Percentiles rank a stretch among this genome's conserved stretches.
These are phyloP conservation scores for Lasius platythorax DNA, from an alignment of 2,888 invertebrate genomes.

Conservation along the genomic window DNA sequence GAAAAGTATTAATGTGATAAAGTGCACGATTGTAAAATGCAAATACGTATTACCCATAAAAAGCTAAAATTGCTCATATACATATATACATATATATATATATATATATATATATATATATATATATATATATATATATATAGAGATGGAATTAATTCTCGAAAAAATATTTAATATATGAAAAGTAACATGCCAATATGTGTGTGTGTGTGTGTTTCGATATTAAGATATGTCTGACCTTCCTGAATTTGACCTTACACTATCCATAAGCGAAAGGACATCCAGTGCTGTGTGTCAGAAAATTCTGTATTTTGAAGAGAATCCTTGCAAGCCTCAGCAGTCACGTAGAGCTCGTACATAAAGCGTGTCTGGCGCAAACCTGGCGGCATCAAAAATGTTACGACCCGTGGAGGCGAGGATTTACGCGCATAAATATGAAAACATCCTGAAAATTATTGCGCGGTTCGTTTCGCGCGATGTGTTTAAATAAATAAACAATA, in stretches of 20 bases:
- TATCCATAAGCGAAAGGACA: conserved; percentile 15
- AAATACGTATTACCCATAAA: not conserved
- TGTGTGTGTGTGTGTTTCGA: not conserved
- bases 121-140: not conserved
- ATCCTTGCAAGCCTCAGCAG: conserved; percentile 10
- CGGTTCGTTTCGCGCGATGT: conserved; percentile 1
- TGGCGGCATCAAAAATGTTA: conserved; percentile 43
- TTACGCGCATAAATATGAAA: conserved; percentile 46
- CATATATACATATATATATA: not conserved
- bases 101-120: not conserved
- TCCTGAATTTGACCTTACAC: conserved; percentile 1
- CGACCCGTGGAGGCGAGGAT: conserved; percentile 22
- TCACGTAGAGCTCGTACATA: conserved; percentile 50
- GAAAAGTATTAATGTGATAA: not conserved
- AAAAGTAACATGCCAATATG: not conserved
- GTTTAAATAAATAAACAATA: conserved; percentile 39
- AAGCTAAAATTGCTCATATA: not conserved
- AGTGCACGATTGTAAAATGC: not conserved
- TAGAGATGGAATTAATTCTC: not conserved
- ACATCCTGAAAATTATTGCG: conserved; percentile 29
- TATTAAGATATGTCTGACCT: not conserved
- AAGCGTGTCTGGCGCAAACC: conserved; percentile 30
- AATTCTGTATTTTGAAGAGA: conserved; percentile 46
- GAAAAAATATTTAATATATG: not conserved
- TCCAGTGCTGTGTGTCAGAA: not conserved